Conservation (phyloP, 1,140 invertebrate species). For the Trypoxylus dichotomus region DNA sequence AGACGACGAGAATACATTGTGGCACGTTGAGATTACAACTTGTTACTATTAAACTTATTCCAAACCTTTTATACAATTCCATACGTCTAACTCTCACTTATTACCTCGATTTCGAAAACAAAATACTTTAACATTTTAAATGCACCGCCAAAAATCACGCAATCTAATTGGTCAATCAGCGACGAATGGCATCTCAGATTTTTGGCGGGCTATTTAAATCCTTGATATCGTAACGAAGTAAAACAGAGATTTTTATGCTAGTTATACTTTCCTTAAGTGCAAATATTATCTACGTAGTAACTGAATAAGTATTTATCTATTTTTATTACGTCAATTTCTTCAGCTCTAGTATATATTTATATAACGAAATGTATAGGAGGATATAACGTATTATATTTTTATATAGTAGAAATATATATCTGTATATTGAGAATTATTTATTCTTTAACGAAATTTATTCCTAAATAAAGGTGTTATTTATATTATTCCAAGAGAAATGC, state of each 20-base stretch:
- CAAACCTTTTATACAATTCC: neutral
- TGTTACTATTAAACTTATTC: too few species aligned
- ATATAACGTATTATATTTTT: neutral
- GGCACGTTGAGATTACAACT: too few species aligned
- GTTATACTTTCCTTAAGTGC: slow-evolving; percentile 4
- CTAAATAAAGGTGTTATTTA: neutral
- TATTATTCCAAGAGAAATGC: neutral
- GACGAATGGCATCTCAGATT: neutral
- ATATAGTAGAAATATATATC: neutral
- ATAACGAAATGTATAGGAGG: neutral
- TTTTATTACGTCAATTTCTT: neutral
- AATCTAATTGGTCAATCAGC: neutral
- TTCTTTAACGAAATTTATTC: neutral
- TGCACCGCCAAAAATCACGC: neutral
- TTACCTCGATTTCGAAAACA: neutral
- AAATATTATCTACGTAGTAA: neutral
- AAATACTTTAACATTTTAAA: neutral
- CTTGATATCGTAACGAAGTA: neutral
- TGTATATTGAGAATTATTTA: slow-evolving; percentile 23
- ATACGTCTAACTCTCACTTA: neutral
- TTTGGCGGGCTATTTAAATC: neutral
- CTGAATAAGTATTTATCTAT: neutral
- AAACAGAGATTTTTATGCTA: neutral
- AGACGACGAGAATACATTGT: too few species aligned
- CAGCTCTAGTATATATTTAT: neutral